phyloP scores from a whole-genome alignment of 2,113 vertebrate genomes.

The Grus americana region DNA sequence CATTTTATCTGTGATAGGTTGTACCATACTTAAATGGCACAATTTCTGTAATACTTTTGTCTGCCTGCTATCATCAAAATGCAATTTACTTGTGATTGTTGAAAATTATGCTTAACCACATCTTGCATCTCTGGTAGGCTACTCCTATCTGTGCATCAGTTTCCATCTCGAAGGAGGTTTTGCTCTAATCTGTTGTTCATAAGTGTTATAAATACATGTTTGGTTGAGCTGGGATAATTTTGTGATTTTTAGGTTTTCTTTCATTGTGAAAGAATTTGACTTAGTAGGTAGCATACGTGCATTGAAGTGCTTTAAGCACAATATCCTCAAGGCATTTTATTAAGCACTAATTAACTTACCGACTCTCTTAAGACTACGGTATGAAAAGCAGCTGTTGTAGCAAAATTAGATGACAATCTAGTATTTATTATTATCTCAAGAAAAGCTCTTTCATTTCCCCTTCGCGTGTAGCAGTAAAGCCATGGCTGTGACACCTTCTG shows the following conservation, averaged over 20 bases:
- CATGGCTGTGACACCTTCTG: accelerated
- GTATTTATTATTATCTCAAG: background rate
- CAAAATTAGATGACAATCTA: background rate
- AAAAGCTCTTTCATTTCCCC: background rate
- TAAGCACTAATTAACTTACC: background rate
- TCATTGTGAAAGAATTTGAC: background rate
- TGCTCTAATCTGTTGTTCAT: background rate
- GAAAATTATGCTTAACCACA: background rate
- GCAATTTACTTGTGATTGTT: background rate
- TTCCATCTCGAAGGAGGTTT: constrained; percentile 30
- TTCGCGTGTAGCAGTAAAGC: background rate
- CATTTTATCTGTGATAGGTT: background rate
- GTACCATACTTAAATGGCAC: background rate
- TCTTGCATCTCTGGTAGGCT: background rate
- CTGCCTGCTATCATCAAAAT: background rate
- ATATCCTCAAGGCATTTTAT: background rate
- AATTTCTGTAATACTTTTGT: background rate
- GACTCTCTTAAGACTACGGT: background rate
- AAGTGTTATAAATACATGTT: background rate
- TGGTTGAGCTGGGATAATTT: background rate
- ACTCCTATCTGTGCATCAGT: background rate
- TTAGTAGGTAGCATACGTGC: background rate
- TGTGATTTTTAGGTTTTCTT: background rate
- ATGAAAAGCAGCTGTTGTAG: background rate
- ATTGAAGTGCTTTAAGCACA: background rate